A percentile compares a stretch with the other conserved stretches of the same genome.
These are phyloP conservation scores for Columba janthina DNA, from an alignment of 2,113 vertebrate genomes.

Conservation along the genomic window DNA sequence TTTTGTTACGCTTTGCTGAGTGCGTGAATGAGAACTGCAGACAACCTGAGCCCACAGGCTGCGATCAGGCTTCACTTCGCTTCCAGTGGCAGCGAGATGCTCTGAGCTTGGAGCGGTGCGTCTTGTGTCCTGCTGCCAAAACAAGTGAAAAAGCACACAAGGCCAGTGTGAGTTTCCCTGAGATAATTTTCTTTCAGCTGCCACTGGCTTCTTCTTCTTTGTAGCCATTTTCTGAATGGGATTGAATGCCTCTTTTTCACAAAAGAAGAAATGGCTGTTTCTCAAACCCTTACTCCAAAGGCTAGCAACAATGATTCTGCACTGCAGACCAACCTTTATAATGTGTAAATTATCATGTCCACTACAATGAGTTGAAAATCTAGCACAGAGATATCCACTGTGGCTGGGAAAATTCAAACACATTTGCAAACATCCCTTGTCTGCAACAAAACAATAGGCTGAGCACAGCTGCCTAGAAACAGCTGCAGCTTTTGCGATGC, in stretches of 20 bases:
- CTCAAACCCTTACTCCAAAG: neutral
- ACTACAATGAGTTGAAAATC: neutral
- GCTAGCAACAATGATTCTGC: neutral
- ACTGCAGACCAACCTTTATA: neutral
- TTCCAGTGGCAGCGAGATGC: neutral
- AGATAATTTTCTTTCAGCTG: neutral
- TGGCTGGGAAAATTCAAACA: neutral
- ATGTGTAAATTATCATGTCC: neutral
- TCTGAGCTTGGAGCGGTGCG: neutral
- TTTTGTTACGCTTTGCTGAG: neutral
- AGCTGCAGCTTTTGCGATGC: neutral
- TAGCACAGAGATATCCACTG: neutral
- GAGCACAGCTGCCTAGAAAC: conserved; percentile 39
- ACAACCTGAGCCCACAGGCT: neutral
- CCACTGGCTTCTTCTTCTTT: neutral
- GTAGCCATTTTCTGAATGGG: conserved; percentile 7
- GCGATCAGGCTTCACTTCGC: neutral
- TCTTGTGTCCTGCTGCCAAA: neutral
- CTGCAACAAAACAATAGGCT: neutral
- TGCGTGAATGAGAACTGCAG: neutral
- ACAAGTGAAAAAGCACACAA: neutral
- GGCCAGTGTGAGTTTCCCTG: neutral
- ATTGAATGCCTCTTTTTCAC: neutral
- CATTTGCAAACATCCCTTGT: conserved; percentile 22
- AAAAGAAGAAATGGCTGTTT: neutral